phyloP scores from a whole-genome alignment of 35 echinoderm and acorn worm genomes.

The Anneissia japonica region DNA sequence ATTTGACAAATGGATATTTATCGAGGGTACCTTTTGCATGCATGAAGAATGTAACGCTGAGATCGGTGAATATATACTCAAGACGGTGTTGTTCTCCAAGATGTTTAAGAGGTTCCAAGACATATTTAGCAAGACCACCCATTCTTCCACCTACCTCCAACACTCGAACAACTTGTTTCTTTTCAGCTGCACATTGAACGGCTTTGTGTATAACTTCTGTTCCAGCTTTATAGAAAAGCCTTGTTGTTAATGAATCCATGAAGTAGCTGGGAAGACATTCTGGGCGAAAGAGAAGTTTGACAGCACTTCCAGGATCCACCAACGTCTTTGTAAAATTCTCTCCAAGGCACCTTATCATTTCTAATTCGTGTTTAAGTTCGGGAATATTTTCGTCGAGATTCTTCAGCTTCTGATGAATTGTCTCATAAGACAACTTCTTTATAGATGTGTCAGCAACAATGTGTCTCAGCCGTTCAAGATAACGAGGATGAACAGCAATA shows the following conservation, averaged over 20 bases:
- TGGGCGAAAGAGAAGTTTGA: slow-evolving; percentile 61
- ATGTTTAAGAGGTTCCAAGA: slow-evolving; percentile 53
- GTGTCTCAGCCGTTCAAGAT: slow-evolving; percentile 6
- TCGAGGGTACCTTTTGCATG: slow-evolving; percentile 55
- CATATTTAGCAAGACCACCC: slow-evolving; percentile 73
- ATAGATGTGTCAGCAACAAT: slow-evolving; percentile 16
- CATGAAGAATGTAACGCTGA: slow-evolving; percentile 87
- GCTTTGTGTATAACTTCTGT: slow-evolving; percentile 61
- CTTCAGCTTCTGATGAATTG: slow-evolving; percentile 52
- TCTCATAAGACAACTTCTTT: slow-evolving; percentile 33
- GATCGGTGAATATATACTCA: slow-evolving; percentile 89
- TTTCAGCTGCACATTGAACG: slow-evolving; percentile 38
- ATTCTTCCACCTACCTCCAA: slow-evolving; percentile 86
- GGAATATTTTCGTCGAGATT: slow-evolving; percentile 47
- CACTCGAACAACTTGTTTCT: slow-evolving; percentile 65
- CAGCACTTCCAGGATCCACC: slow-evolving; percentile 54
- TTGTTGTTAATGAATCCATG: slow-evolving; percentile 71
- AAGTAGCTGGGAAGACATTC: slow-evolving; percentile 78
- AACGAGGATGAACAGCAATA: background rate
- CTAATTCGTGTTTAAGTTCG: slow-evolving; percentile 59
- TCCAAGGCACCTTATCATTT: slow-evolving; percentile 62
- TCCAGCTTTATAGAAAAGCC: slow-evolving; percentile 70
- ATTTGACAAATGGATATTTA: slow-evolving; percentile 63
- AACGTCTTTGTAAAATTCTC: slow-evolving; percentile 73
- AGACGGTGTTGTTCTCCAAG: slow-evolving; percentile 49